A percentile compares a stretch with the other conserved stretches of the same genome.
phyloP scores from a whole-genome alignment of 37 sponge, comb jelly and placozoan species.

The Halisarca cf. caerulea region DNA sequence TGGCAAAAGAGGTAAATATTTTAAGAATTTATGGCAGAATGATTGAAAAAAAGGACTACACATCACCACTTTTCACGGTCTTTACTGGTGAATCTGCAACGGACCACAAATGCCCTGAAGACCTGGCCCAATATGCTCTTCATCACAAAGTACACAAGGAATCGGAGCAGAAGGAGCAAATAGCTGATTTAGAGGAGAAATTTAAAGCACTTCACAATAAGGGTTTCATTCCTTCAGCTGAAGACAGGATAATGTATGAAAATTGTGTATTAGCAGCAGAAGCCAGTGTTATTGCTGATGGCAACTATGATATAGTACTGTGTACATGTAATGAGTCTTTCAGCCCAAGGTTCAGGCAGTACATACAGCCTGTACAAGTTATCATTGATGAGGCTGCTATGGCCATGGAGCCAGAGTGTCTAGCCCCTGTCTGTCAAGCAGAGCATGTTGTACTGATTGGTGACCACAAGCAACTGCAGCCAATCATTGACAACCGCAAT shows the following conservation, averaged over 20 bases:
- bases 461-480: slow-evolving; percentile 27
- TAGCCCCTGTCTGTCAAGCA: slow-evolving; percentile 37
- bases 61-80: slow-evolving; percentile 13
- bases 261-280: neutral
- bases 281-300: neutral
- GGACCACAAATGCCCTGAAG: neutral
- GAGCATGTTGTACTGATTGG: slow-evolving; percentile 45
- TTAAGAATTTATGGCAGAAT: slow-evolving; percentile 41
- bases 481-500: slow-evolving; percentile 3
- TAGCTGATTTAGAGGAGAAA: neutral
- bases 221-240: slow-evolving; percentile 6
- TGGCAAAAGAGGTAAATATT: slow-evolving; percentile 8
- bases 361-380: slow-evolving; percentile 2
- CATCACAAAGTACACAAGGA: slow-evolving; percentile 26
- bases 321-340: slow-evolving; percentile 26
- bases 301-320: neutral
- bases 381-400: slow-evolving; percentile 65
- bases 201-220: neutral
- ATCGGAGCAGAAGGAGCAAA: neutral
- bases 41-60: slow-evolving; percentile 40
- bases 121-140: slow-evolving; percentile 24
- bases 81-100: neutral
- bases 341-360: neutral
- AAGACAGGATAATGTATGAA: neutral
- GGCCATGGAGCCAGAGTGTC: slow-evolving; percentile 65